phyloP scores from a whole-genome alignment of 2,113 vertebrate species.

The Neogale vison region DNA sequence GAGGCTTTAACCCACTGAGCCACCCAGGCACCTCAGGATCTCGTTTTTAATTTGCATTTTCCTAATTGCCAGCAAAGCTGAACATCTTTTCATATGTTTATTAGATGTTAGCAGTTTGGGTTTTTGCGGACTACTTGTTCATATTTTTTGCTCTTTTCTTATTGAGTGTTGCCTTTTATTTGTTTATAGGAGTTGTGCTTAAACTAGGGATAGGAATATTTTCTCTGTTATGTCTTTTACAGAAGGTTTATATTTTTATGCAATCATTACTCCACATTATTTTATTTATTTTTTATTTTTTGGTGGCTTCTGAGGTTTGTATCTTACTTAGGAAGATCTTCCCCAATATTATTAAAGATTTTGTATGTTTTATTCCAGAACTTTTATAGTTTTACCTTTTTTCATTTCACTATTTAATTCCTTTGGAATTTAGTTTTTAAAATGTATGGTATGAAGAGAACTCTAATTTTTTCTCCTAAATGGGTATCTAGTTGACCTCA shows the following conservation, averaged over 20 bases:
- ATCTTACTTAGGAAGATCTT: not conserved
- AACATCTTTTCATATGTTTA: conserved; percentile 31
- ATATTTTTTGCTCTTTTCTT: not conserved
- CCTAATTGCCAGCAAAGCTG: not conserved
- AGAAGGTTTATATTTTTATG: conserved; percentile 7
- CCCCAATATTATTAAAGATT: not conserved
- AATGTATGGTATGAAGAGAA: not conserved
- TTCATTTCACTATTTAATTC: not conserved
- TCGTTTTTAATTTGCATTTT: conserved; percentile 36
- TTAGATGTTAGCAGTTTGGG: not conserved
- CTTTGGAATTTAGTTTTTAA: not conserved
- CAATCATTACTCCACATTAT: not conserved
- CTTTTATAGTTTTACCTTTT: not conserved
- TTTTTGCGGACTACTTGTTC: not conserved
- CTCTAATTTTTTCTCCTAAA: not conserved
- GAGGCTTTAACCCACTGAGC: too few relatives aligned
- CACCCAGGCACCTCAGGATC: too few relatives aligned
- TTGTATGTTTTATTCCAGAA: not conserved
- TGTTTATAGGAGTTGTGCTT: not conserved
- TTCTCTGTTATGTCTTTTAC: not conserved
- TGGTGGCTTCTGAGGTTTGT: not conserved
- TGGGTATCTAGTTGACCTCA: not conserved
- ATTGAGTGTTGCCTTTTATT: not conserved
- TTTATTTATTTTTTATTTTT: not conserved
- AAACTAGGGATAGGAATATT: not conserved